Percentiles rank a stretch among this genome's conserved stretches.
Conservation (phyloP, 2,113 vertebrate species). For the Athene noctua region DNA sequence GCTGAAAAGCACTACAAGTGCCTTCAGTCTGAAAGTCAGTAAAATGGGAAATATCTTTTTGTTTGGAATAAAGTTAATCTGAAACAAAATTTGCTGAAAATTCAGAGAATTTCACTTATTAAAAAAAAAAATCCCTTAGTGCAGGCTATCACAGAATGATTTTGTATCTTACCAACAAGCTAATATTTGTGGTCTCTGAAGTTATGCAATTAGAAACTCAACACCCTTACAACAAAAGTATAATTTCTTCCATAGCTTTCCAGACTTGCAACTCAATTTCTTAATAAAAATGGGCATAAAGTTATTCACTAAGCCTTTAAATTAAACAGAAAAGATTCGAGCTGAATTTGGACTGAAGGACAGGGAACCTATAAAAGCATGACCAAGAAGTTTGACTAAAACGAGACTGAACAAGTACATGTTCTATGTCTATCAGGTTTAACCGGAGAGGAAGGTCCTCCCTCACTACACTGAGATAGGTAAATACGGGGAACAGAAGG, state of each 20-base stretch:
- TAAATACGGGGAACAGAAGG: background rate
- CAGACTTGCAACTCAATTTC: background rate
- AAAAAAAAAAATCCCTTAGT: background rate
- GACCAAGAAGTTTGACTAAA: background rate
- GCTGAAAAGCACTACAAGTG: background rate
- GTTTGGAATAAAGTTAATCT: background rate
- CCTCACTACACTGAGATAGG: background rate
- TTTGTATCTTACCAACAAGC: background rate
- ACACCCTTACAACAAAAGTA: background rate
- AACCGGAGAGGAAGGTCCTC: fast-evolving
- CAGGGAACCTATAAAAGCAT: background rate
- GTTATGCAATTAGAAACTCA: background rate
- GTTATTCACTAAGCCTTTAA: background rate
- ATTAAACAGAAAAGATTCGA: background rate
- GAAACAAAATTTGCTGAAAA: background rate
- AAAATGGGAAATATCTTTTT: background rate
- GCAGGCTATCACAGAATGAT: background rate
- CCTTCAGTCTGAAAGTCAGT: background rate
- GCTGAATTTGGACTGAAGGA: background rate
- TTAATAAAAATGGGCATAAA: background rate
- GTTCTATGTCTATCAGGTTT: background rate
- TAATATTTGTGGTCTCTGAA: background rate
- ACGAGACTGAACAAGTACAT: background rate
- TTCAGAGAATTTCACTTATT: background rate
- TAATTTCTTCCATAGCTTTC: background rate